phyloP scores from a whole-genome alignment of 92 coral and sea anemone genomes.

The Epizoanthus rinbou region DNA sequence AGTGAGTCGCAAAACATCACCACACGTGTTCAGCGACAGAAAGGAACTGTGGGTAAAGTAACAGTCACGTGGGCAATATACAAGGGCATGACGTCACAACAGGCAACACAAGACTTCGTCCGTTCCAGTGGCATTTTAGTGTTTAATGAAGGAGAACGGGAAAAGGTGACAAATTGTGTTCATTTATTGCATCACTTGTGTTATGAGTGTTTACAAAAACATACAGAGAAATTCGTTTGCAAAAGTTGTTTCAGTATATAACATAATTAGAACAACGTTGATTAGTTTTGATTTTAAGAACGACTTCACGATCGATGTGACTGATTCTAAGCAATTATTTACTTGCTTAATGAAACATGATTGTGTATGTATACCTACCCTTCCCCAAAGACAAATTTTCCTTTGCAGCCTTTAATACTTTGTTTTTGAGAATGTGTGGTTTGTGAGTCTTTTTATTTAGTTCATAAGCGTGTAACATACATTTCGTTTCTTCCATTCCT shows the following conservation, averaged over 20 bases:
- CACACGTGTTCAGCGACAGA: slow-evolving; percentile 57
- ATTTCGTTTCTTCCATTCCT: neutral
- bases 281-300: too few relatives aligned
- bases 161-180: slow-evolving; percentile 53
- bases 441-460: neutral
- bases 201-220: neutral
- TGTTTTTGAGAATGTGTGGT: too few relatives aligned
- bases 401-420: too few relatives aligned
- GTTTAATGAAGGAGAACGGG: slow-evolving; percentile 59
- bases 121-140: slow-evolving; percentile 65
- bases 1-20: slow-evolving; percentile 69
- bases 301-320: too few relatives aligned
- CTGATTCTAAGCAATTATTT: too few relatives aligned
- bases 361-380: too few relatives aligned
- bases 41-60: slow-evolving; percentile 65
- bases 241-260: too few relatives aligned
- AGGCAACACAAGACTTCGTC: slow-evolving; percentile 75
- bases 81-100: slow-evolving; percentile 51
- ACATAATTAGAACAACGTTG: too few relatives aligned
- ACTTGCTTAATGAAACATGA: neutral
- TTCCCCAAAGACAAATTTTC: too few relatives aligned
- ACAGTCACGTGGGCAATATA: slow-evolving; percentile 81
- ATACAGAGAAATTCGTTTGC: too few relatives aligned
- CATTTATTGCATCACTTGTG: neutral
- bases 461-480: neutral